A percentile compares a stretch with the other conserved stretches of the same genome.
Evolutionary conservation across 2,888 invertebrate genomes (phyloP).

Genomic region (Apantesis nais): DNA sequence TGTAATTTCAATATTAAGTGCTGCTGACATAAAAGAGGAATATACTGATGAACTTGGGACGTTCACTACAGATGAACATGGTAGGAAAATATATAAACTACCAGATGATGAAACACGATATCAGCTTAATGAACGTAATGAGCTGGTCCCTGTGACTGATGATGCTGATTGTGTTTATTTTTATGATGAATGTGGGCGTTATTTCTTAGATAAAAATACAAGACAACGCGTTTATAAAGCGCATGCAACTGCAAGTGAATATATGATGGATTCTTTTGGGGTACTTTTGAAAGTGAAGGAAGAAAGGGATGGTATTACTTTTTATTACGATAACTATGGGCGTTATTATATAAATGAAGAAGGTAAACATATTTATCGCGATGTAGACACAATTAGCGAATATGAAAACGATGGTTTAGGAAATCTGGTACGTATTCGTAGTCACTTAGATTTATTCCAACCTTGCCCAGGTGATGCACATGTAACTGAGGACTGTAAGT

Average conservation of each 20-base stretch:
- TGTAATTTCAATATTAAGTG: constrained; percentile 76
- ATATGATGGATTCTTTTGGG: constrained; percentile 76
- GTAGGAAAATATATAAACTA: constrained; percentile 75
- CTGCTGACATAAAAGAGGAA: constrained; percentile 70
- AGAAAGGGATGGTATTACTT: constrained; percentile 67
- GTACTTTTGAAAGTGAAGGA: constrained; percentile 73
- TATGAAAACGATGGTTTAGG: constrained; percentile 81
- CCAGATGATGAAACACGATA: constrained; percentile 64
- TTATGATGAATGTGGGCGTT: constrained; percentile 79
- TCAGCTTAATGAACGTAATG: constrained; percentile 71
- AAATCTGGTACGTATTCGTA: constrained; percentile 77
- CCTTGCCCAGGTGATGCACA: constrained; percentile 72
- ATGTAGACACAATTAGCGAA: constrained; percentile 71
- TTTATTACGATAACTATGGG: constrained; percentile 76
- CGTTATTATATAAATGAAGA: constrained; percentile 72
- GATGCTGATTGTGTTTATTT: constrained; percentile 70
- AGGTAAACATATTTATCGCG: constrained; percentile 77
- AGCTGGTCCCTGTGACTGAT: constrained; percentile 71
- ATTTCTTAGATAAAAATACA: constrained; percentile 66
- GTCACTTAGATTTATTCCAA: constrained; percentile 68
- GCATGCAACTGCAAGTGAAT: constrained; percentile 72
- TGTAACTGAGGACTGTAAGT: constrained; percentile 76
- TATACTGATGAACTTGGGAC: constrained; percentile 74
- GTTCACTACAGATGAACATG: constrained; percentile 70
- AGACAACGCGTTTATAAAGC: constrained; percentile 76